phyloP scores from a whole-genome alignment of 2,113 vertebrate species.

The Lagenorhynchus albirostris region DNA sequence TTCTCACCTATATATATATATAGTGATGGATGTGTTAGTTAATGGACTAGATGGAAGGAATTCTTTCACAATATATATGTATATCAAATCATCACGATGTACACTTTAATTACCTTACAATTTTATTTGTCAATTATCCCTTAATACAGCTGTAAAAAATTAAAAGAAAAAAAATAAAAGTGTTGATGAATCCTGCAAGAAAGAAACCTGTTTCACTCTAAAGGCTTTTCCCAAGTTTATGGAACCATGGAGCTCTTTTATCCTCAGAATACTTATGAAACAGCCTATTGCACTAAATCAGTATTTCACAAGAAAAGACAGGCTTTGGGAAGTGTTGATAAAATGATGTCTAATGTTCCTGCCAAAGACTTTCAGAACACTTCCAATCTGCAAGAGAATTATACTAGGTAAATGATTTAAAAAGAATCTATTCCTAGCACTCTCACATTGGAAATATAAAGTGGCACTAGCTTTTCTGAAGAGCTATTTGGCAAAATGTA shows the following conservation, averaged over 20 bases:
- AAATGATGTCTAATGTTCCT: neutral
- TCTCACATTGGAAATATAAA: neutral
- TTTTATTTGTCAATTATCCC: too few relatives aligned
- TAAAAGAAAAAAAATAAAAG: neutral
- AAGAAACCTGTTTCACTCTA: neutral
- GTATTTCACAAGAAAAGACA: neutral
- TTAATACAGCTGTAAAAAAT: too few relatives aligned
- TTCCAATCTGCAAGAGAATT: neutral
- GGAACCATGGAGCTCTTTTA: neutral
- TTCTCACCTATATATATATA: too few relatives aligned
- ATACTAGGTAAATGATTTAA: neutral
- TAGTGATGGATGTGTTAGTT: too few relatives aligned
- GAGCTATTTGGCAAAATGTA: neutral
- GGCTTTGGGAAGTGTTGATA: neutral
- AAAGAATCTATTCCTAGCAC: neutral
- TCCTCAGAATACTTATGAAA: neutral
- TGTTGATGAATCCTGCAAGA: neutral
- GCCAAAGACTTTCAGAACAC: neutral
- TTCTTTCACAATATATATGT: too few relatives aligned
- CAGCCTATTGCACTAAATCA: neutral
- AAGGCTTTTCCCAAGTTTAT: slow-evolving; percentile 12
- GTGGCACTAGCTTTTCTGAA: neutral
- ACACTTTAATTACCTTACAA: too few relatives aligned
- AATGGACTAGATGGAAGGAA: too few relatives aligned
- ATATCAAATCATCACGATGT: too few relatives aligned